Evolutionary conservation across 1,140 invertebrate genomes (phyloP).

Genomic region (Lepidotrigona ventralis): DNA sequence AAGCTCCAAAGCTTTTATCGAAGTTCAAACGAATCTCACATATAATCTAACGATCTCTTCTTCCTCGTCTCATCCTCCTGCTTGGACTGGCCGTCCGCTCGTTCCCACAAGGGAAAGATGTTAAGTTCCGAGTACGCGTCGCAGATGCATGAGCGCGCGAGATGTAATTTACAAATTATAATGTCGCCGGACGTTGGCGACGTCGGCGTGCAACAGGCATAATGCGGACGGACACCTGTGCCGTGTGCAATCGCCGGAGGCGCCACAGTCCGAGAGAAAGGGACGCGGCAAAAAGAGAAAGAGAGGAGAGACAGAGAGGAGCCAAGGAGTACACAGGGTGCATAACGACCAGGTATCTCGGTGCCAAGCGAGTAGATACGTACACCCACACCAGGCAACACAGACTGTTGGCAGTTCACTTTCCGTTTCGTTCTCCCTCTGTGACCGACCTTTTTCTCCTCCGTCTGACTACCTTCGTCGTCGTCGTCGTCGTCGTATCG

Average conservation of each 20-base stretch:
- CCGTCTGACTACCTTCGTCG: neutral
- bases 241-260: constrained; percentile 68
- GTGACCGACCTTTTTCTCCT: constrained; percentile 29
- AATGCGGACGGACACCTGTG: constrained; percentile 73
- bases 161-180: constrained; percentile 74
- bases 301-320: neutral
- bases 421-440: constrained; percentile 69
- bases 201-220: constrained; percentile 60
- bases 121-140: neutral
- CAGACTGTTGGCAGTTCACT: constrained; percentile 55
- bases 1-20: too few species aligned
- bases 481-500: too few species aligned
- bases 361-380: constrained; percentile 1
- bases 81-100: neutral
- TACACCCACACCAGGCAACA: constrained; percentile 43
- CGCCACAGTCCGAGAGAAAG: constrained; percentile 53
- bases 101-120: neutral
- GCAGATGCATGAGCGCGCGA: neutral
- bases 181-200: constrained; percentile 69
- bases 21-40: too few species aligned
- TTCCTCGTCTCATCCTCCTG: neutral
- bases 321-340: constrained; percentile 27
- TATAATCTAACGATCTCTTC: neutral
- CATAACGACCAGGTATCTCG: constrained; percentile 20
- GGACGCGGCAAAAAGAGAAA: neutral